Conservation (phyloP, 2,888 invertebrate species). For the Eilema caniola region DNA sequence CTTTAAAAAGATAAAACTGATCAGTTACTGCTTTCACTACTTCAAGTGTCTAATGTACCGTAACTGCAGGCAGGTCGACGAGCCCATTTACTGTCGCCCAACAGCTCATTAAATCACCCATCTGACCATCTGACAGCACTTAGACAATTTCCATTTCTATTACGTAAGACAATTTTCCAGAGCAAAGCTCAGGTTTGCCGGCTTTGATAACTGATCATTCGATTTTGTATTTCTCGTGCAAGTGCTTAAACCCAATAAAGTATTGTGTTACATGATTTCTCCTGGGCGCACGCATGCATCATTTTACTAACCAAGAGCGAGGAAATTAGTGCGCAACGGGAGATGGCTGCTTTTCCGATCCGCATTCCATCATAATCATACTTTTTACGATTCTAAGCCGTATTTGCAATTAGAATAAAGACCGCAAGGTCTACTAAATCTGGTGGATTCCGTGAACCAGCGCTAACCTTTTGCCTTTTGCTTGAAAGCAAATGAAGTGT, state of each 20-base stretch:
- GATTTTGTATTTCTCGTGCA: conserved; percentile 12
- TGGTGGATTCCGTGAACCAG: background rate
- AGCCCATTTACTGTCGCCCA: conserved; percentile 61
- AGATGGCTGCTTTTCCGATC: conserved; percentile 76
- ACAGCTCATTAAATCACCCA: conserved; percentile 61
- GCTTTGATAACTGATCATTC: background rate
- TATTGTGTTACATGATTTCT: conserved; percentile 79
- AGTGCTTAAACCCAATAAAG: conserved; percentile 48
- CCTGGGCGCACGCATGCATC: conserved; percentile 71
- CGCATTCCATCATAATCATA: conserved; percentile 77
- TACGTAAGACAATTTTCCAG: conserved; percentile 23
- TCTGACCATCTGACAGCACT: conserved; percentile 46
- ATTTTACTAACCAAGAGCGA: conserved; percentile 75
- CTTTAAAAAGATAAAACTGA: conserved; percentile 21
- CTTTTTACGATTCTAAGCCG: conserved; percentile 53
- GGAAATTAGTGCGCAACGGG: conserved; percentile 84
- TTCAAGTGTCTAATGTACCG: conserved; percentile 64
- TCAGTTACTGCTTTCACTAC: conserved; percentile 60
- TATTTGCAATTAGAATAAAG: background rate
- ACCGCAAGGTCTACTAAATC: background rate
- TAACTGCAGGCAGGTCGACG: conserved; percentile 62
- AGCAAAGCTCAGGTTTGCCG: background rate
- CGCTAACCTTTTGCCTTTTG: background rate
- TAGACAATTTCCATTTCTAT: conserved; percentile 51
- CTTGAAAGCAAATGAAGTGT: too few species aligned